These are phyloP conservation scores for Rhodinocichla rosea DNA, from an alignment of 2,113 vertebrate genomes.

Conservation along the genomic window DNA sequence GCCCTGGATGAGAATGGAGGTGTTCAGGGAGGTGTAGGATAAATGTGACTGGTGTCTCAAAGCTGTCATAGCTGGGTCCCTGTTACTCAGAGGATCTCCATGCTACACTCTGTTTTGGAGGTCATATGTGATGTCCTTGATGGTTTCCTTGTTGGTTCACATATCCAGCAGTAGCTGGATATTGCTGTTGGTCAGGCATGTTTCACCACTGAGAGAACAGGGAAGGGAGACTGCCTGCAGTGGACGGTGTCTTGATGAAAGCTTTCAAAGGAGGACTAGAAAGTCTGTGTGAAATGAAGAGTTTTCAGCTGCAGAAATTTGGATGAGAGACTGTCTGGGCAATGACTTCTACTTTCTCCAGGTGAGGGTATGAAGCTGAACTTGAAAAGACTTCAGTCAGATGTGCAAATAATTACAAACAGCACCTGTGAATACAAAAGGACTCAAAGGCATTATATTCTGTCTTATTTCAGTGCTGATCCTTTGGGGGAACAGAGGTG, in stretches of 20 bases:
- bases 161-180: not conserved
- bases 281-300: not conserved
- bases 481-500: too few species aligned
- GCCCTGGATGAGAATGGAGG: not conserved
- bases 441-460: not conserved
- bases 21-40: not conserved
- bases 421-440: not conserved
- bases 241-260: not conserved
- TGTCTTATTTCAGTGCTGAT: not conserved
- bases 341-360: not conserved
- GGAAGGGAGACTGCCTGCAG: not conserved
- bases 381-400: not conserved
- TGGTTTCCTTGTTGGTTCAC: rapidly evolving
- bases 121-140: not conserved
- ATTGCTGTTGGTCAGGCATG: not conserved
- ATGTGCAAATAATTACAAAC: not conserved
- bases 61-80: not conserved
- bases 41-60: not conserved
- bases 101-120: not conserved
- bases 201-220: not conserved
- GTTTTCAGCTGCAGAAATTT: not conserved
- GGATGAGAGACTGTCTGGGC: not conserved
- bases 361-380: not conserved
- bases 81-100: not conserved
- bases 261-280: not conserved